Base-by-base conservation (phyloP, 2,888 invertebrate genomes). In the Pecten maximus region DNA sequence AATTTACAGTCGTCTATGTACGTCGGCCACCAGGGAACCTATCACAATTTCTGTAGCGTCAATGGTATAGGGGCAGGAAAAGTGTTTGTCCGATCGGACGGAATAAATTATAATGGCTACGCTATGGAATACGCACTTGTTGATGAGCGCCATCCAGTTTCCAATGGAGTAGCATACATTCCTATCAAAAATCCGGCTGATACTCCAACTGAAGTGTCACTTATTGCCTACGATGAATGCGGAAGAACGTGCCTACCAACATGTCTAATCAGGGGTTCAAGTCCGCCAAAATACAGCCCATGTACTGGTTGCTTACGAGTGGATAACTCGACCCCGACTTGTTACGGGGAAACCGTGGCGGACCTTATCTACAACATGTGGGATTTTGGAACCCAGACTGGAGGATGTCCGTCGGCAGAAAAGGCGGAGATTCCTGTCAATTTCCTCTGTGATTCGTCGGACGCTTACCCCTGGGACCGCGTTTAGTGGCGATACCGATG, bases 91-190 rank as follows among this genome's bases (percentile, higher is more conserved):
- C 93, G 93, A 89, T 90, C 94, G 19, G 92, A 92, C 88, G 94
- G 94, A 0, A 40, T 94, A 12, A 94, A 92, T 60, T 94, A 94
- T 89, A 89, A 91, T 15, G 94, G 94, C 8, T 90, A 91, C 28
- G 93, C 90, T 48, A 93, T 92, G 89, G 94, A 94, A 74, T 92
- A 93, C 50, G 92, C 91, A 1, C 92, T 93, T 48, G 88, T 93
- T 0, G 91, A 92, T 44, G 93, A 92, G 54, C 90, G 92, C 16
- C 88, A 93, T 2, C 90, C 92, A 0, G 88, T 93, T 0, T 91
- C 92, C 0, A 92, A 92, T 39, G 88, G 87, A 15, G n/a, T 88
- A n/a, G 90, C 93, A 6, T 94, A 93, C 19, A 87, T 94, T 19
- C 94, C 91, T 2, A 91, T 94, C 6, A 92, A 89, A 35, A 92